Evolutionary conservation across 2,888 invertebrate genomes (phyloP).

Genomic region (Homarus gammarus): DNA sequence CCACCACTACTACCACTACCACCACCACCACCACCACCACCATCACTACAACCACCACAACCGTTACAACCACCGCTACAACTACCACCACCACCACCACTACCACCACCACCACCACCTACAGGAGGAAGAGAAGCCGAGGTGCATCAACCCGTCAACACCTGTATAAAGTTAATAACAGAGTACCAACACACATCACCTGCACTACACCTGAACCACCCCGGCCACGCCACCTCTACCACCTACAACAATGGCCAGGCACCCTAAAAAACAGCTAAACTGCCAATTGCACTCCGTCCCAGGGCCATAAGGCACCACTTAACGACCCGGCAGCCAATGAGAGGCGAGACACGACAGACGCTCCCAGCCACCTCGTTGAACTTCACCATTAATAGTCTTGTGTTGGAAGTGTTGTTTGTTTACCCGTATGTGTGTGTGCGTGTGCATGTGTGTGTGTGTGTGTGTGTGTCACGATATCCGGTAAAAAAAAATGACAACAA

Average conservation of each 20-base stretch:
- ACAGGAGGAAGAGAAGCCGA: too few species aligned
- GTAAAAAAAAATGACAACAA: too few species aligned
- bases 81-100: too few species aligned
- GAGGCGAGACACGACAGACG: background rate
- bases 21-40: too few species aligned
- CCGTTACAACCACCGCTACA: too few species aligned
- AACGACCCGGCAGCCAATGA: background rate
- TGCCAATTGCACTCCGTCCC: background rate
- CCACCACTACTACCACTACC: too few species aligned
- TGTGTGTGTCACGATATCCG: background rate
- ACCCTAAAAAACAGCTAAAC: background rate
- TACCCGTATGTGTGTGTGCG: background rate
- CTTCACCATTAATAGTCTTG: background rate
- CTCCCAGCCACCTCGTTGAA: background rate
- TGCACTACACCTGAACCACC: too few species aligned
- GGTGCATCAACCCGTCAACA: too few species aligned
- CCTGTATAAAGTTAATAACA: too few species aligned
- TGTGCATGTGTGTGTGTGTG: constrained; percentile 28
- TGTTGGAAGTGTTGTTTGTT: background rate
- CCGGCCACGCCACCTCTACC: background rate
- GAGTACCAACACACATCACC: too few species aligned
- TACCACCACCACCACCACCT: too few species aligned
- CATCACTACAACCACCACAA: too few species aligned
- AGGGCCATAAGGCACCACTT: background rate
- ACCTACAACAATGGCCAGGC: constrained; percentile 4